Evolutionary conservation across 2,797 vertebrate genomes (phyloP), one percentile per base, ranked within the genome.

Genomic region (Thaleichthys pacificus): DNA sequence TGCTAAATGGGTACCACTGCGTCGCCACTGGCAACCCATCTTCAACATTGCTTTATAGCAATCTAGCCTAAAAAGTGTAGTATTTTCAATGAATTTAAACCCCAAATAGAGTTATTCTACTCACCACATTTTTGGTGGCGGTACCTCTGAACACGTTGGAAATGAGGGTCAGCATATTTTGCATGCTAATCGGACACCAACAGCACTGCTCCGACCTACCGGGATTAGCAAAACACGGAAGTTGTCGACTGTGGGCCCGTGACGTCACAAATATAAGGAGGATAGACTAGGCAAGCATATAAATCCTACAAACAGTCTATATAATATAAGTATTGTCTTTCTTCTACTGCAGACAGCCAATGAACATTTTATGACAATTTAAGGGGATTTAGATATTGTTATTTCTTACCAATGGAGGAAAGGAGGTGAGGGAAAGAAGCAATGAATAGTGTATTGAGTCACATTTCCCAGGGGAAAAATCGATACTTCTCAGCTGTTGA

Each of bases 101-200:
- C 11, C 11, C 42, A 47, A 11, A n/a, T 2, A n/a, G 4, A n/a
- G 15, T n/a, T n/a, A n/a, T 56, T 56, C 4, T 56, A 17, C 15
- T 17, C 19, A 17, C 51, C 51, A 94, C 93, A 79, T 90, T 89
- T 72, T 86, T 92, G 66, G 86, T 85, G 72, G 78, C 87, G 42
- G 84, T 87, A 17, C 86, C 80, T 79, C 89, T 89, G 66, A 94
- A 64, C 69, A 93, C 89, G 61, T 82, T 91, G 21, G 87, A 88
- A 42, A 94, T 88, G 57, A 88, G 86, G 68, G 87, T 76, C 77
- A 94, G 80, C 93, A 94, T 94, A 83, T 91, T 93, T 80, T 22
- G 24, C 51, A 68, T 68, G 54, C 66, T 68, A 30, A 28, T 28
- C n/a, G 17, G 8, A 26, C 28, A 21, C 49, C 8, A 12, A 56